Conservation (phyloP, 2,797 vertebrate genomes). For the Ctenosaura bakeri region DNA sequence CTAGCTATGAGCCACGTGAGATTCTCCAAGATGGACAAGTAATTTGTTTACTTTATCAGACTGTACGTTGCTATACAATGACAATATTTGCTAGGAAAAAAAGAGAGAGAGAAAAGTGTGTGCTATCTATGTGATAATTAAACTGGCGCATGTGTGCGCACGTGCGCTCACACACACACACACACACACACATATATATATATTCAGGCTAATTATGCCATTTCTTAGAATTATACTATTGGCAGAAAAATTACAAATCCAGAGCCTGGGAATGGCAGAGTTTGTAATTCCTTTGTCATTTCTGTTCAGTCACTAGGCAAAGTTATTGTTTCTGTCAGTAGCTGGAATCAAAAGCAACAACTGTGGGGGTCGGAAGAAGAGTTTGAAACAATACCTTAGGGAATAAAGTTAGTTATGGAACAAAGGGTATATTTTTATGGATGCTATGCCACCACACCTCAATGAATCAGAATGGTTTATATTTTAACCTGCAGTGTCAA, state of each 20-base stretch:
- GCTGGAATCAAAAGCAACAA: conserved; percentile 1
- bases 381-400: neutral
- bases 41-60: conserved; percentile 55
- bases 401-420: neutral
- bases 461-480: neutral
- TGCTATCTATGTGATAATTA: conserved; percentile 38
- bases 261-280: conserved; percentile 49
- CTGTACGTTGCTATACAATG: conserved; percentile 24
- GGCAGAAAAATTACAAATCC: conserved; percentile 36
- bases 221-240: conserved; percentile 59
- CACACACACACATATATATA: too few species aligned
- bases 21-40: neutral
- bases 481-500: neutral
- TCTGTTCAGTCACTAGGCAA: conserved; percentile 50
- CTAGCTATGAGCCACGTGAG: conserved; percentile 24
- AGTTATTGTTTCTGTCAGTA: conserved; percentile 53
- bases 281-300: conserved; percentile 55
- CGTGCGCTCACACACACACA: neutral
- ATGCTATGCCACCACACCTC: neutral
- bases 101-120: conserved; percentile 25
- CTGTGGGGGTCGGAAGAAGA: neutral
- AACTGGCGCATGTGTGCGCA: too few species aligned
- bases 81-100: conserved; percentile 15
- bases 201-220: conserved; percentile 17
- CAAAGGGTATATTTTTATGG: neutral